phyloP scores from a whole-genome alignment of 2,797 vertebrate species.

The Lepus oiostolus region DNA sequence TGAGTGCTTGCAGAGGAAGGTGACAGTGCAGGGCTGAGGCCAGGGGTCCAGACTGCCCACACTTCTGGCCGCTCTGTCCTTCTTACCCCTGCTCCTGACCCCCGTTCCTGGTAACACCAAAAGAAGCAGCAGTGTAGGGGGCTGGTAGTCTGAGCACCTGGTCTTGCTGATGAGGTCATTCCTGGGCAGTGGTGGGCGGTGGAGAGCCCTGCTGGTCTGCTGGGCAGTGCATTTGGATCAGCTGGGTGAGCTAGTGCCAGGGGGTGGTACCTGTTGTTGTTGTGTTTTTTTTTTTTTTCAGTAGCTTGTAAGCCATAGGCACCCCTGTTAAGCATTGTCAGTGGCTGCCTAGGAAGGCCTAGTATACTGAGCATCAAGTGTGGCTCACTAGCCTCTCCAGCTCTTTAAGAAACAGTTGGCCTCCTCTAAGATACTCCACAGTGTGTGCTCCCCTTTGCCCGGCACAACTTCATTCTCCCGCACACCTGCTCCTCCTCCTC shows the following conservation, averaged over 20 bases:
- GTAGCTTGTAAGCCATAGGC: neutral
- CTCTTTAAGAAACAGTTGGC: constrained; percentile 38
- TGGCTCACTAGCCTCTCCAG: neutral
- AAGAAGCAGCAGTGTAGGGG: neutral
- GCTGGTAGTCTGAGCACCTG: neutral
- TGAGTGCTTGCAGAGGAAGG: neutral
- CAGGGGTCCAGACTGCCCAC: neutral
- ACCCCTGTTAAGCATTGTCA: neutral
- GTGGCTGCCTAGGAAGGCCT: neutral
- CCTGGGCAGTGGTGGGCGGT: neutral
- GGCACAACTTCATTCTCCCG: neutral
- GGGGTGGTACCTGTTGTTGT: neutral
- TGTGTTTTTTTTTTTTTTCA: neutral
- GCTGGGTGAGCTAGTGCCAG: neutral
- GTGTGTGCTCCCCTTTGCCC: neutral
- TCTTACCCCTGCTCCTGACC: neutral
- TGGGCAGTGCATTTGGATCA: neutral
- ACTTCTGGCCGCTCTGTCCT: neutral
- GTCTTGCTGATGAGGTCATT: neutral
- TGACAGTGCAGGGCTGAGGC: neutral
- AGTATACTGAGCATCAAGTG: neutral
- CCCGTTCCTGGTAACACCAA: neutral
- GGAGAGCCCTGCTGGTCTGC: neutral
- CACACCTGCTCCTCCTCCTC: neutral
- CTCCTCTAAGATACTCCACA: neutral